These are phyloP conservation scores for Perizoma flavofasciatum DNA, from an alignment of 2,888 invertebrate species.

Conservation along the genomic window DNA sequence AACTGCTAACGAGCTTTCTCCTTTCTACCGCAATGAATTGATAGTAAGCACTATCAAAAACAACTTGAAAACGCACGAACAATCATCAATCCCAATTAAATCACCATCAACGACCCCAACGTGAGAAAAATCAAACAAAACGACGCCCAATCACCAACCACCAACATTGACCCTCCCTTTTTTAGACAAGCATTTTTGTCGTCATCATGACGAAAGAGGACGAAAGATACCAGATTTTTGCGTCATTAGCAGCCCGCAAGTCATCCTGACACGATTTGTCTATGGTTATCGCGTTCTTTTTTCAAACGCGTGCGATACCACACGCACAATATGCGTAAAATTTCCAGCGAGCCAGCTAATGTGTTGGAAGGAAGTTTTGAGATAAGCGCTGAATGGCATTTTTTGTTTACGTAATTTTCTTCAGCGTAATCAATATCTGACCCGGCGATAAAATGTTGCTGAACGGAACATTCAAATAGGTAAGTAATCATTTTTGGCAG, in stretches of 20 bases:
- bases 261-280: conserved; percentile 80
- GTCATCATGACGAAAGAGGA: conserved; percentile 67
- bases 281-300: conserved; percentile 77
- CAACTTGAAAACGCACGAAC: conserved; percentile 48
- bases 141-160: conserved; percentile 62
- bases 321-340: conserved; percentile 78
- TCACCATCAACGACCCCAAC: conserved; percentile 61
- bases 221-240: conserved; percentile 71
- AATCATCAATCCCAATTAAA: conserved; percentile 81
- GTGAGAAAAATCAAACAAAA: conserved; percentile 79
- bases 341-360: conserved; percentile 69
- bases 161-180: conserved; percentile 50
- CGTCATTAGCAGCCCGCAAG: conserved; percentile 77
- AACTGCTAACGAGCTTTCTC: conserved; percentile 36
- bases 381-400: conserved; percentile 75
- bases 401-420: conserved; percentile 47
- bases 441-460: conserved; percentile 3
- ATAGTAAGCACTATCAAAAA: conserved; percentile 49
- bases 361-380: conserved; percentile 74
- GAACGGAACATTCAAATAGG: not conserved
- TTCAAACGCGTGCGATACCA: conserved; percentile 68
- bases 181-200: conserved; percentile 65
- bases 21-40: conserved; percentile 43
- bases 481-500: conserved; percentile 4
- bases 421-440: conserved; percentile 21